Evolutionary conservation across 2,888 invertebrate genomes (phyloP).

Genomic region (Dichetophora obliterata): DNA sequence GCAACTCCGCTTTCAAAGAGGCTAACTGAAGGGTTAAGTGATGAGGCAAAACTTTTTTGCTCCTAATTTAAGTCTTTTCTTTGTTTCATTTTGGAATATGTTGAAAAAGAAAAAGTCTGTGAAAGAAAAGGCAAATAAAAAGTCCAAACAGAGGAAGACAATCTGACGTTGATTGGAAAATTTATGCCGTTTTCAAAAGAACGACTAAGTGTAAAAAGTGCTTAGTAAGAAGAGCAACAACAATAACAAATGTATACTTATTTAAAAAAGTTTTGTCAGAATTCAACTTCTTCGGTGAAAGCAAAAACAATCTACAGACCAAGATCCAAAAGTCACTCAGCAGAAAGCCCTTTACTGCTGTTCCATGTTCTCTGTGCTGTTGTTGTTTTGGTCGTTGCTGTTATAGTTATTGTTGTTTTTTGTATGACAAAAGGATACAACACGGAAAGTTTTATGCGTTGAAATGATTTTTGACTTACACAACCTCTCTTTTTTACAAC

Average conservation of each 20-base stretch:
- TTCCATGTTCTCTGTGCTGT: neutral
- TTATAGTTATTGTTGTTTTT: neutral
- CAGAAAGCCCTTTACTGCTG: conserved; percentile 14
- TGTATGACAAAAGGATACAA: conserved; percentile 1
- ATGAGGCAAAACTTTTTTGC: conserved; percentile 20
- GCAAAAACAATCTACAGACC: conserved; percentile 4
- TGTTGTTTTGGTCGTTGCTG: neutral
- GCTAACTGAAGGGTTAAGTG: conserved; percentile 33
- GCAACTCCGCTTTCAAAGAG: neutral
- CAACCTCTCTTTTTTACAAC: neutral
- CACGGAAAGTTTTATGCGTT: conserved; percentile 13
- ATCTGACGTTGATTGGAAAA: conserved; percentile 55
- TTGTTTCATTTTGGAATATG: neutral
- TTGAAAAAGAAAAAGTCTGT: neutral
- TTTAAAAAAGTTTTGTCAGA: conserved; percentile 46
- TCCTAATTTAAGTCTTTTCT: neutral
- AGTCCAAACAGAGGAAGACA: conserved; percentile 45
- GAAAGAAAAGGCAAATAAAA: conserved; percentile 40
- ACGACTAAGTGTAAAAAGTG: conserved; percentile 33
- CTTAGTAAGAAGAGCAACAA: conserved; percentile 17
- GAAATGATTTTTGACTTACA: conserved; percentile 15
- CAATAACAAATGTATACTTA: conserved; percentile 40
- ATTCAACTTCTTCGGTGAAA: conserved; percentile 43
- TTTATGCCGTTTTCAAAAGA: conserved; percentile 51
- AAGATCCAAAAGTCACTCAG: conserved; percentile 25